Conservation (phyloP, 2,888 invertebrate species). For the Tinea pellionella region DNA sequence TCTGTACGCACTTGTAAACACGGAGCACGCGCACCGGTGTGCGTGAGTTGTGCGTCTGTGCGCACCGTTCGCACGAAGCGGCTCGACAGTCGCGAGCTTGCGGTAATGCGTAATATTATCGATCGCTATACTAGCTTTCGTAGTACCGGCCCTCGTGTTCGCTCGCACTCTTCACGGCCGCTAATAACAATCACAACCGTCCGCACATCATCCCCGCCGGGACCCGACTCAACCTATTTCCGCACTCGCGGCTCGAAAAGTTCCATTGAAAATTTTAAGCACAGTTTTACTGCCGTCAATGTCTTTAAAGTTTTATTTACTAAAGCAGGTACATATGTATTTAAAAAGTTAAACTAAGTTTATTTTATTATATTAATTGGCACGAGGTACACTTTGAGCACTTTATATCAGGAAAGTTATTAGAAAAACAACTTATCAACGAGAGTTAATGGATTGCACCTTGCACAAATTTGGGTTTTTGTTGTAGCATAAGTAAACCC, state of each 20-base stretch:
- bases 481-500: conserved; percentile 12
- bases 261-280: neutral
- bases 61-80: neutral
- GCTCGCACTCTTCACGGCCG: neutral
- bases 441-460: neutral
- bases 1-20: neutral
- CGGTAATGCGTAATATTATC: conserved; percentile 68
- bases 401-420: neutral
- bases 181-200: conserved; percentile 10
- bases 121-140: conserved; percentile 60
- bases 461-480: conserved; percentile 8
- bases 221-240: conserved; percentile 1
- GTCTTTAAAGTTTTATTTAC: conserved; percentile 1
- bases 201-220: conserved; percentile 10
- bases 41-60: conserved; percentile 32
- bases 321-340: neutral
- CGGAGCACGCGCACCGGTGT: conserved; percentile 23
- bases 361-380: neutral
- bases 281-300: neutral
- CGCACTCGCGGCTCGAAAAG: neutral
- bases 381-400: conserved; percentile 2
- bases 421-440: neutral
- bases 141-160: conserved; percentile 38
- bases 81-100: conserved; percentile 26
- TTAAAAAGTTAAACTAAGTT: conserved; percentile 5